A percentile compares a stretch with the other conserved stretches of the same genome.
phyloP scores from a whole-genome alignment of 2,797 vertebrate genomes.

The Eremophila alpestris region DNA sequence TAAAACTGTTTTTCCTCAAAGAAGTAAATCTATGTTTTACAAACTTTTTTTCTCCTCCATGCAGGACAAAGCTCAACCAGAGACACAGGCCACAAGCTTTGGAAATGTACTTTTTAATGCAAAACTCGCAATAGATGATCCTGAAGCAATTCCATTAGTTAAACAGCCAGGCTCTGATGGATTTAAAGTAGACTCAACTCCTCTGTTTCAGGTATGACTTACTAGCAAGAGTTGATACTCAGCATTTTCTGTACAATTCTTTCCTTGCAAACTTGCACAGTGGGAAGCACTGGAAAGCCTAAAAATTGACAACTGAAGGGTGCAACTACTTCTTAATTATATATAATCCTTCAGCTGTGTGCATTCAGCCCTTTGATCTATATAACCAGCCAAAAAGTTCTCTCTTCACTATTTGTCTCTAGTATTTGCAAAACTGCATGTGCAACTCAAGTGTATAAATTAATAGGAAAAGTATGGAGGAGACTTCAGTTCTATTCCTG shows the following conservation, averaged over 20 bases:
- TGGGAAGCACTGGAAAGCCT: not conserved
- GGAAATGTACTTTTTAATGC: conserved; percentile 88
- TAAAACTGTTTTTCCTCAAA: not conserved
- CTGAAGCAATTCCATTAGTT: conserved; percentile 84
- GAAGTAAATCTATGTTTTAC: not conserved
- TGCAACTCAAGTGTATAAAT: not conserved
- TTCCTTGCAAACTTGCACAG: not conserved
- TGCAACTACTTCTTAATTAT: not conserved
- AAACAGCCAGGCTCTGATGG: conserved; percentile 93
- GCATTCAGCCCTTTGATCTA: not conserved
- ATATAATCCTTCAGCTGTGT: not conserved
- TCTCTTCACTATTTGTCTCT: not conserved
- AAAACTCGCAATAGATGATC: conserved; percentile 87
- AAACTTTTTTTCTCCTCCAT: not conserved
- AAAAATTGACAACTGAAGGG: not conserved
- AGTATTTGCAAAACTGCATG: not conserved
- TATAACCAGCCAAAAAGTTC: not conserved
- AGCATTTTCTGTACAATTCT: not conserved
- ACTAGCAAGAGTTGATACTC: not conserved
- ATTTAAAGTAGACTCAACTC: conserved; percentile 89
- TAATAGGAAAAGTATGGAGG: not conserved
- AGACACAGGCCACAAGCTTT: conserved; percentile 87
- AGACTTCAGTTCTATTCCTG: not conserved
- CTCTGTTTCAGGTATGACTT: conserved; percentile 88
- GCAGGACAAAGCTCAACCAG: conserved; percentile 94